Evolutionary conservation across 2,888 invertebrate genomes (phyloP), one percentile per base, ranked within the genome.

Genomic region (Tetropium fuscum): DNA sequence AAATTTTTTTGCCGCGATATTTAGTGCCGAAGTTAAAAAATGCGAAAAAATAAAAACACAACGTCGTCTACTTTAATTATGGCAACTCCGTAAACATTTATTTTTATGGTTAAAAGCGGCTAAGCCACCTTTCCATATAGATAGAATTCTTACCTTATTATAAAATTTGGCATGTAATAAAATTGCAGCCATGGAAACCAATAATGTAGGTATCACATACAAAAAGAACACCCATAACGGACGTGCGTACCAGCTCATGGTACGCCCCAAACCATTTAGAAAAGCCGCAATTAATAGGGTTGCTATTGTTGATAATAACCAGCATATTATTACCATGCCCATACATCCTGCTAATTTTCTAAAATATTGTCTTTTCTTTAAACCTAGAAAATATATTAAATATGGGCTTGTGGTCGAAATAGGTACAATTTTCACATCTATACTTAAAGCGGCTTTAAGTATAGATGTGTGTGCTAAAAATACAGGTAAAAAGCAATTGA

Each of bases 201-300:
- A 83, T 66, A 87, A 78, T 38, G 86, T 85, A 68, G 91, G 91
- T 60, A 88, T 84, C 49, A 89, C 84, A 77, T 91, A 93, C 41
- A 94, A 83, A 75, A 90, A 90, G 74, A 88, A 86, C 55, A 92
- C 83, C 86, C 93, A 89, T 71, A 86, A 83, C 27, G 88, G 89
- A 68, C 87, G 84, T 43, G 90, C 85, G 74, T 87, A 92, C 91
- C 92, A 94, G 70, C 88, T 84, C 86, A 94, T 89, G 10, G 87
- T 85, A 62, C 87, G 83, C 71, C 83, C 87, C 61, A 85, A 80
- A 71, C 83, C 83, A 63, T 84, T 85, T 48, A 88, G 79, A 41
- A 84, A 68, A 16, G 83, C 65, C 32, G 87, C 88, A 57, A 88
- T 82, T 7, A 84, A 58, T 55, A 85, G 74, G 7, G 84, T 84